Evolutionary conservation across 2,888 invertebrate genomes (phyloP).

Genomic region (Eupithecia vulgata): DNA sequence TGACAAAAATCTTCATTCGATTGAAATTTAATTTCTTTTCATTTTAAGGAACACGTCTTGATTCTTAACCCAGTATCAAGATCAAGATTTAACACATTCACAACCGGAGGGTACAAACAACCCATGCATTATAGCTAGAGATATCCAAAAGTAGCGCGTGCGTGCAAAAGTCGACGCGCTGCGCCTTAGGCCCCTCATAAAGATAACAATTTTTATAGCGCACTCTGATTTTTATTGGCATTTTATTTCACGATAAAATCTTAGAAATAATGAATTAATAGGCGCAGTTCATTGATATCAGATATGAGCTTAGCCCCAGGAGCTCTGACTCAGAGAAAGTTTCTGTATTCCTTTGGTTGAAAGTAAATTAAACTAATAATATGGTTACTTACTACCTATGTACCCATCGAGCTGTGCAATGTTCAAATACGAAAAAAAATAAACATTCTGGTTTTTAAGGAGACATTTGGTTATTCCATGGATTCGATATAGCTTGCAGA

Average conservation of each 20-base stretch:
- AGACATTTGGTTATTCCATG: neutral
- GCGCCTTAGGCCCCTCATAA: slow-evolving; percentile 32
- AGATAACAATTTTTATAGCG: slow-evolving; percentile 37
- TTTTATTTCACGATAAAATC: slow-evolving; percentile 39
- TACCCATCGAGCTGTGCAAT: neutral
- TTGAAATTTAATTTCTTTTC: neutral
- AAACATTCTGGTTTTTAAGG: too few relatives aligned
- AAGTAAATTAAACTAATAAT: neutral
- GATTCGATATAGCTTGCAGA: too few relatives aligned
- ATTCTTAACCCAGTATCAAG: neutral
- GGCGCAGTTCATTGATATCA: slow-evolving; percentile 18
- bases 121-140: neutral
- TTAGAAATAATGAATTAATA: slow-evolving; percentile 32
- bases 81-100: neutral
- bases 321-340: slow-evolving; percentile 4
- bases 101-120: neutral
- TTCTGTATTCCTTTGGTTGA: neutral
- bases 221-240: slow-evolving; percentile 40
- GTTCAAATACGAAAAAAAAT: too few relatives aligned
- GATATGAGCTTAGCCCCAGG: slow-evolving; percentile 19
- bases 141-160: slow-evolving; percentile 7
- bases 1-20: neutral
- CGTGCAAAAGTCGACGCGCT: slow-evolving; percentile 11
- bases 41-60: neutral
- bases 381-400: neutral